phyloP scores from a whole-genome alignment of 2,888 invertebrate species.

The Labia minor region DNA sequence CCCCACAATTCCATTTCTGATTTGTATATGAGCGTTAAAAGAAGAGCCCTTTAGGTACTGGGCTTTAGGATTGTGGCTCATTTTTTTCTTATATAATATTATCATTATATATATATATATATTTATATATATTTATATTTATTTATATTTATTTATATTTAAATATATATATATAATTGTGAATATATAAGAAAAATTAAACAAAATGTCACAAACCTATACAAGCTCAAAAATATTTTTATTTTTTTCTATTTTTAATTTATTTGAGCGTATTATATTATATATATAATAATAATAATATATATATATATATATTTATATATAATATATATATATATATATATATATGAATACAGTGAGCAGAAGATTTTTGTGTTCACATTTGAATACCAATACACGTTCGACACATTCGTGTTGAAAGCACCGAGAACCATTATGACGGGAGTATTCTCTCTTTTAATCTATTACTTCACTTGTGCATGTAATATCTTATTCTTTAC shows the following conservation, averaged over 20 bases:
- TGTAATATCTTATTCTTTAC: slow-evolving; percentile 23
- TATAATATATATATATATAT: neutral
- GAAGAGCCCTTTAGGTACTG: slow-evolving; percentile 4
- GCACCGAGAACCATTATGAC: neutral
- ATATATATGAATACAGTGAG: neutral
- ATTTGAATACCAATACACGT: slow-evolving; percentile 62
- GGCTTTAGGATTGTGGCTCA: neutral
- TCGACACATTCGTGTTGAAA: slow-evolving; percentile 29
- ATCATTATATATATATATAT: too few relatives aligned
- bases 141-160: too few relatives aligned
- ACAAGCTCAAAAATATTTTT: neutral
- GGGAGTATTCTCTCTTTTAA: slow-evolving; percentile 20
- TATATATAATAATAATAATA: too few relatives aligned
- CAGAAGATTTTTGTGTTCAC: slow-evolving; percentile 39
- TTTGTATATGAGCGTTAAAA: neutral
- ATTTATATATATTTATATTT: too few relatives aligned
- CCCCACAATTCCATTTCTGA: neutral
- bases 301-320: too few relatives aligned
- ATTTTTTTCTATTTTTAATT: too few relatives aligned
- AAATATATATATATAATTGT: too few relatives aligned
- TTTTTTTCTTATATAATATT: neutral
- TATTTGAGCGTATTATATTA: too few relatives aligned
- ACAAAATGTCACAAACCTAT: neutral
- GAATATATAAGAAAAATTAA: neutral
- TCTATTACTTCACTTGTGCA: slow-evolving; percentile 21